Evolutionary conservation across 2,888 invertebrate genomes (phyloP), one percentile per base, ranked within the genome.

Genomic region (Orchesellides sinensis): DNA sequence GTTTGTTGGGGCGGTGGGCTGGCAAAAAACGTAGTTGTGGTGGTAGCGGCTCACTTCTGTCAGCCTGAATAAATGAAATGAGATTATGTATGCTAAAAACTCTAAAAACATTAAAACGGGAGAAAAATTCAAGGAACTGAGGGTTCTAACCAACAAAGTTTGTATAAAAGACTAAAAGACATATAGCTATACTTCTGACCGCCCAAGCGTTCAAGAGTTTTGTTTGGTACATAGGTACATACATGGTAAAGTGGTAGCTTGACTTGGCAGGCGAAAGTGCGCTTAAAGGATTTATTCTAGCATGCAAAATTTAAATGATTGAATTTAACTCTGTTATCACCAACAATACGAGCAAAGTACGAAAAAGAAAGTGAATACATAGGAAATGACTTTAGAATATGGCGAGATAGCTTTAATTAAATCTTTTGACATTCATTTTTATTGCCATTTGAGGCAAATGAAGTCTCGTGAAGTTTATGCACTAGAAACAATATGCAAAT

Each of bases 231-330:
- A 40, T 40, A n/a, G 19, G 52, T 63, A 52, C 32, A 32, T 10
- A 10, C n/a, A 2, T 2, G 40, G 10, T 40, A 40, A 40, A n/a
- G 49, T 65, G 54, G 65, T 40, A 32, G 74, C 63, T 74, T 74
- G 52, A 65, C 52, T 74, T 74, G 65, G 65, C 74, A 74, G 74
- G 65, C 52, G 65, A 74, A 65, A 65, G 63, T 52, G 65, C 56
- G 40, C 63, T 74, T 63, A 74, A 61, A 70, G 61, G 49, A 65
- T 49, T 65, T 54, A 14, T 52, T 74, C 65, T 74, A 19, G 63
- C 74, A 65, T 74, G 74, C 63, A 74, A 74, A 74, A 65, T 74
- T 74, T 73, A 74, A 74, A 74, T 74, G 74, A 74, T 74, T 65
- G 65, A 74, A 74, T 74, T 74, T 74, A n/a, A 52, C 65, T 65